phyloP scores from a whole-genome alignment of 2,888 invertebrate species.

The Lasioglossum oenotherae region DNA sequence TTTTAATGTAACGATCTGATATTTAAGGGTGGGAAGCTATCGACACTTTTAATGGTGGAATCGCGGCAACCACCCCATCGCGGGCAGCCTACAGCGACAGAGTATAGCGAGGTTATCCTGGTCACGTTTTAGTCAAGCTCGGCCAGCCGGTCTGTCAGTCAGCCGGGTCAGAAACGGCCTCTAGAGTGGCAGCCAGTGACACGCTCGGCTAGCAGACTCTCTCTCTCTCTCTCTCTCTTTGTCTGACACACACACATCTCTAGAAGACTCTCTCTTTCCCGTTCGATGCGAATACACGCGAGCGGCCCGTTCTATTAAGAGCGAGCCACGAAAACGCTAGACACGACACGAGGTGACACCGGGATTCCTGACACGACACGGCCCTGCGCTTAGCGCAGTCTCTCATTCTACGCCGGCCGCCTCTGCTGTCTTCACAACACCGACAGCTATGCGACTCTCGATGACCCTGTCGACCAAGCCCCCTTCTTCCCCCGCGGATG shows the following conservation, averaged over 20 bases:
- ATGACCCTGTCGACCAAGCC: slow-evolving; percentile 75
- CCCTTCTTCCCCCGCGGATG: slow-evolving; percentile 24
- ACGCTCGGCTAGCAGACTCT: slow-evolving; percentile 56
- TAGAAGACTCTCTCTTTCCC: background rate
- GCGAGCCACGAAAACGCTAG: slow-evolving; percentile 73
- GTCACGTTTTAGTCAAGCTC: slow-evolving; percentile 74
- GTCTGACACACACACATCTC: background rate
- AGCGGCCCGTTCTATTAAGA: slow-evolving; percentile 77
- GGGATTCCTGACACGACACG: slow-evolving; percentile 81
- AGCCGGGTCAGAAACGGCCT: slow-evolving; percentile 59
- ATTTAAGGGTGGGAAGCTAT: background rate
- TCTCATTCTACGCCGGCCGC: slow-evolving; percentile 56
- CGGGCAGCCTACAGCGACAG: background rate
- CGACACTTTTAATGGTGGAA: background rate
- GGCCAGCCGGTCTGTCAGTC: slow-evolving; percentile 70
- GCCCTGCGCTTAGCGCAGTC: slow-evolving; percentile 79
- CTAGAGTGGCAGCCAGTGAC: slow-evolving; percentile 63
- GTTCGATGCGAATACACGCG: slow-evolving; percentile 64
- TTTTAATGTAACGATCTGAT: too few relatives aligned
- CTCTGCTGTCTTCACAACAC: slow-evolving; percentile 56
- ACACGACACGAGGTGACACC: slow-evolving; percentile 78
- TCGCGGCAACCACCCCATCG: background rate
- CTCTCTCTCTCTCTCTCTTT: slow-evolving; percentile 38
- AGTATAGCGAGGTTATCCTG: slow-evolving; percentile 67
- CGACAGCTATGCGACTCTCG: slow-evolving; percentile 65